Percentiles rank a stretch among this genome's conserved stretches.
phyloP scores from a whole-genome alignment of 92 coral and sea anemone genomes.

The Chrysogorgia sp. region DNA sequence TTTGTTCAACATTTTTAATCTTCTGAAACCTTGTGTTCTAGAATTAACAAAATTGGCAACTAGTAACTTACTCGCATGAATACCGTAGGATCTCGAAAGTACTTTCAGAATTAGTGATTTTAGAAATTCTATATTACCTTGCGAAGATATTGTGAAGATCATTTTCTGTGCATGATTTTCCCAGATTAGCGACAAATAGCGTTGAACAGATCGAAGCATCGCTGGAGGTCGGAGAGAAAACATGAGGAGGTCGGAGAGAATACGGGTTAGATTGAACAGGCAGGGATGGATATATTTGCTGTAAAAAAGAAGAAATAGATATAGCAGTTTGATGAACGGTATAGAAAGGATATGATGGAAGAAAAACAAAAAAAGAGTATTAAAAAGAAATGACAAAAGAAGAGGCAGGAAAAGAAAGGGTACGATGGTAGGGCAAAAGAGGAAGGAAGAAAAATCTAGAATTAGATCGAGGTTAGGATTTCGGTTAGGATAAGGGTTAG shows the following conservation, averaged over 20 bases:
- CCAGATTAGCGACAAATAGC: constrained; percentile 93
- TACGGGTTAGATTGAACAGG: constrained; percentile 36
- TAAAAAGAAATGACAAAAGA: too few relatives aligned
- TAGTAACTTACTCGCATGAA: not conserved
- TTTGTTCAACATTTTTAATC: constrained; percentile 80
- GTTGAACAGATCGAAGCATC: constrained; percentile 84
- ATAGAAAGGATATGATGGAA: too few relatives aligned
- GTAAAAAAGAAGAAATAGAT: constrained; percentile 26
- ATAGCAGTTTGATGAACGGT: not conserved
- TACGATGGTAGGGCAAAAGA: too few relatives aligned
- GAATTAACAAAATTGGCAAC: not conserved
- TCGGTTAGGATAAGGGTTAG: too few relatives aligned
- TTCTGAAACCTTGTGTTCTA: constrained; percentile 82
- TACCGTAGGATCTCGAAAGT: too few relatives aligned
- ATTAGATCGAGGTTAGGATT: too few relatives aligned
- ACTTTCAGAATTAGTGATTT: too few relatives aligned
- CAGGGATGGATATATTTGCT: constrained; percentile 33
- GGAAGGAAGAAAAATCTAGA: too few relatives aligned
- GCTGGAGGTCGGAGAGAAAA: constrained; percentile 51
- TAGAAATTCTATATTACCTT: constrained; percentile 57
- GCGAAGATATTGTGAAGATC: constrained; percentile 73
- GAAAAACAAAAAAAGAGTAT: too few relatives aligned
- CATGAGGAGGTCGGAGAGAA: constrained; percentile 56
- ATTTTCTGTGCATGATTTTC: constrained; percentile 80
- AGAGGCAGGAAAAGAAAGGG: too few relatives aligned